A percentile compares a stretch with the other conserved stretches of the same genome.
phyloP scores from a whole-genome alignment of 2,888 invertebrate species.

The Brenthis hecate region DNA sequence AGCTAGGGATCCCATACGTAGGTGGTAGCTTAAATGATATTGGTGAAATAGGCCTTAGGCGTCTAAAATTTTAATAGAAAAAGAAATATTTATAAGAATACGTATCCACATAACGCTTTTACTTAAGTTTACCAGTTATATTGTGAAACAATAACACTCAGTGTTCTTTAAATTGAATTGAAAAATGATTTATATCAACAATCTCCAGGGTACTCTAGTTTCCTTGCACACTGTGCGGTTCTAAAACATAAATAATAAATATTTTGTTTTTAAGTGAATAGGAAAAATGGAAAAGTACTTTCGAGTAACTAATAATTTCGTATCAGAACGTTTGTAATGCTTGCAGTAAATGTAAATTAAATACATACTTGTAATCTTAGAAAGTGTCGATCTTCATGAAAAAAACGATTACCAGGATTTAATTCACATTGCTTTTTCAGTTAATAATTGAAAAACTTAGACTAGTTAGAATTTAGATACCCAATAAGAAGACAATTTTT shows the following conservation, averaged over 20 bases:
- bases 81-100: background rate
- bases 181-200: constrained; percentile 78
- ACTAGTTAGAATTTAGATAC: too few relatives aligned
- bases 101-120: constrained; percentile 19
- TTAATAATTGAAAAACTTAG: too few relatives aligned
- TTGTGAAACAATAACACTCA: constrained; percentile 62
- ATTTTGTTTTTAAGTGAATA: constrained; percentile 40
- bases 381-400: too few relatives aligned
- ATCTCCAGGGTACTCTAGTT: constrained; percentile 67
- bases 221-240: constrained; percentile 69
- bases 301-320: too few relatives aligned
- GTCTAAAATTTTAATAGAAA: background rate
- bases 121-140: constrained; percentile 34
- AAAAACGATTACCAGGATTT: too few relatives aligned
- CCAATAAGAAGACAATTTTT: too few relatives aligned
- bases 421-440: too few relatives aligned
- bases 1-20: too few relatives aligned
- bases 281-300: background rate
- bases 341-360: too few relatives aligned
- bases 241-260: constrained; percentile 66
- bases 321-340: background rate
- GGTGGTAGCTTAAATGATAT: too few relatives aligned
- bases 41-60: background rate
- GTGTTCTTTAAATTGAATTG: constrained; percentile 79
- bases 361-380: too few relatives aligned